Conservation (phyloP, 2,113 vertebrate species). For the Cyanoramphus novaezelandiae region DNA sequence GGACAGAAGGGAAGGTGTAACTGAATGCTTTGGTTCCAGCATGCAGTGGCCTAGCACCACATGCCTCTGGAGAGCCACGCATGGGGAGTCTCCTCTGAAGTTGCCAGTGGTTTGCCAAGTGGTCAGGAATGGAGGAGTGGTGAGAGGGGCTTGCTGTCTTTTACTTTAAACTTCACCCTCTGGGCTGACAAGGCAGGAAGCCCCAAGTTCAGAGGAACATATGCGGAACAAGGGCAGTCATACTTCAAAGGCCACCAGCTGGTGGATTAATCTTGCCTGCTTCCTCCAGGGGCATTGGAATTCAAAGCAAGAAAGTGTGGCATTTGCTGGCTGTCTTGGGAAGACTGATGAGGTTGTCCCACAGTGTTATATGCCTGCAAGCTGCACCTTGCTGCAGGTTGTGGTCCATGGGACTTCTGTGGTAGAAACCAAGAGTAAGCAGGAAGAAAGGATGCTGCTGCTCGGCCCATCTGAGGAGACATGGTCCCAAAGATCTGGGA, state of each 20-base stretch:
- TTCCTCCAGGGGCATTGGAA: background rate
- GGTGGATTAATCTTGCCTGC: background rate
- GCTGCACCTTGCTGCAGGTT: background rate
- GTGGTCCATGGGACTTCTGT: background rate
- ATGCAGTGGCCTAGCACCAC: background rate
- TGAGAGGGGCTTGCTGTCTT: background rate
- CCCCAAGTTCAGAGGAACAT: background rate
- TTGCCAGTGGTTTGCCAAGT: background rate
- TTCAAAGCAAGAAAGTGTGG: background rate
- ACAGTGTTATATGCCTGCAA: background rate
- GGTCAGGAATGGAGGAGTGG: background rate
- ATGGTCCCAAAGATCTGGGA: background rate
- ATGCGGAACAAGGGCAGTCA: background rate
- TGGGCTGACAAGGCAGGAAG: background rate
- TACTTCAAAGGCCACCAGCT: background rate
- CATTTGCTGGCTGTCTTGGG: background rate
- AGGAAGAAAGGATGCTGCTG: background rate
- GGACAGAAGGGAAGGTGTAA: background rate
- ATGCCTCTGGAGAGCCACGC: accelerated
- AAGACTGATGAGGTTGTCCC: background rate
- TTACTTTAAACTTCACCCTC: background rate
- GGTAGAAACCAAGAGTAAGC: background rate
- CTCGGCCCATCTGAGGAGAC: background rate
- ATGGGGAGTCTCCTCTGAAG: background rate
- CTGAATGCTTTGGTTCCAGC: background rate